These are phyloP conservation scores for Shargacucullia verbasci DNA, from an alignment of 2,888 invertebrate species.

Conservation along the genomic window DNA sequence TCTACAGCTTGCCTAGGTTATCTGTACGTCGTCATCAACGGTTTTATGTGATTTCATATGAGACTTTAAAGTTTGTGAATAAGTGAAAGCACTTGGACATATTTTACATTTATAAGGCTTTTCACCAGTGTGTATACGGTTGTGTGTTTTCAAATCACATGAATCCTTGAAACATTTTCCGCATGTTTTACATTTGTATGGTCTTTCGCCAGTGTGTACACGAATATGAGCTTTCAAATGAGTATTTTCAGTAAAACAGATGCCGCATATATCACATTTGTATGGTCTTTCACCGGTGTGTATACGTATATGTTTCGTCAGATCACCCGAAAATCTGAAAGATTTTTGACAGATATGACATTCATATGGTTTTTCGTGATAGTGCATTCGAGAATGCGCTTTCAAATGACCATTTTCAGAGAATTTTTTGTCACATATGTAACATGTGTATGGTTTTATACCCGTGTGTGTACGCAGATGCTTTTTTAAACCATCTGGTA, in stretches of 20 bases:
- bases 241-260: slow-evolving; percentile 10
- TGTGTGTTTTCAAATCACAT: slow-evolving; percentile 10
- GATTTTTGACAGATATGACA: slow-evolving; percentile 25
- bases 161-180: slow-evolving; percentile 14
- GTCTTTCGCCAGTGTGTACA: slow-evolving; percentile 10
- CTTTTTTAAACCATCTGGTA: slow-evolving; percentile 2
- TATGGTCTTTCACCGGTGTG: slow-evolving; percentile 34
- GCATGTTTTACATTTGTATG: slow-evolving; percentile 17
- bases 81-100: slow-evolving; percentile 9
- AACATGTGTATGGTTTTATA: slow-evolving; percentile 18
- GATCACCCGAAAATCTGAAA: slow-evolving; percentile 26
- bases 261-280: slow-evolving; percentile 16
- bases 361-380: slow-evolving; percentile 12
- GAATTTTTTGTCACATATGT: slow-evolving; percentile 18
- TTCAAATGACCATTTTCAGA: slow-evolving; percentile 10
- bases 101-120: slow-evolving; percentile 11
- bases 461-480: slow-evolving; percentile 14
- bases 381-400: slow-evolving; percentile 20
- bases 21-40: too few relatives aligned
- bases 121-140: slow-evolving; percentile 6
- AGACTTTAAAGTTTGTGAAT: slow-evolving; percentile 2
- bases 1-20: too few relatives aligned
- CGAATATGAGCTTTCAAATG: slow-evolving; percentile 21
- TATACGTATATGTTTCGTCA: slow-evolving; percentile 27
- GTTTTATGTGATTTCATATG: slow-evolving; percentile 6